phyloP scores from a whole-genome alignment of 2,888 invertebrate genomes.

The Papilio demoleus region DNA sequence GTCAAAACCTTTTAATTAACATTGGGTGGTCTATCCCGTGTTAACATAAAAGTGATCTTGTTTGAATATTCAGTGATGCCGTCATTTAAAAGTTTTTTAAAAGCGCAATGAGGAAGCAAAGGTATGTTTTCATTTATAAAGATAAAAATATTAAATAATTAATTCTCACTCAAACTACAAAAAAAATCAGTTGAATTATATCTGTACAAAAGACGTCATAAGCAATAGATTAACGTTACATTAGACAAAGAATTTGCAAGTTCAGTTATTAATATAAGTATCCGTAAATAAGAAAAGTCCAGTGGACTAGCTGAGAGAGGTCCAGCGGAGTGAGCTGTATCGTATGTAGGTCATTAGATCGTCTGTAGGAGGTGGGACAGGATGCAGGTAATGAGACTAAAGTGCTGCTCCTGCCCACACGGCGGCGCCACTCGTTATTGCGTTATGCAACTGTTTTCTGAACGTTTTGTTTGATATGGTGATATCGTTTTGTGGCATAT shows the following conservation, averaged over 20 bases:
- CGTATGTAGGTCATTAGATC: slow-evolving; percentile 73
- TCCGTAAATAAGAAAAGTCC: no score
- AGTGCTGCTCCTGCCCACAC: slow-evolving; percentile 45
- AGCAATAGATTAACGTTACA: neutral
- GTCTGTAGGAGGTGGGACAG: slow-evolving; percentile 58
- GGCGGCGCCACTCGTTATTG: slow-evolving; percentile 48
- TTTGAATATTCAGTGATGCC: slow-evolving; percentile 1
- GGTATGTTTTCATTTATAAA: neutral
- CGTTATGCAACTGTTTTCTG: slow-evolving; percentile 16
- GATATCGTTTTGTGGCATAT: neutral
- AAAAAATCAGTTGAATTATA: no score
- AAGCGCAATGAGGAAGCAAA: neutral
- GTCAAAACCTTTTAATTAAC: neutral
- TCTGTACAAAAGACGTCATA: neutral
- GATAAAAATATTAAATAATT: no score
- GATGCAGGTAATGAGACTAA: slow-evolving; percentile 69
- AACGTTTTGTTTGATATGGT: neutral
- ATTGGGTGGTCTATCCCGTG: slow-evolving; percentile 4
- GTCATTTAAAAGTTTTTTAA: neutral
- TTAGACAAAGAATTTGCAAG: neutral
- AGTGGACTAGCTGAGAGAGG: neutral
- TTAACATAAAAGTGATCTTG: neutral
- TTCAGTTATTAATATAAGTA: neutral
- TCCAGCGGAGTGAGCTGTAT: slow-evolving; percentile 48
- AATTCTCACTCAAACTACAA: no score